Evolutionary conservation across 1,140 invertebrate genomes (phyloP).

Genomic region (Pentalonia nigronervosa): DNA sequence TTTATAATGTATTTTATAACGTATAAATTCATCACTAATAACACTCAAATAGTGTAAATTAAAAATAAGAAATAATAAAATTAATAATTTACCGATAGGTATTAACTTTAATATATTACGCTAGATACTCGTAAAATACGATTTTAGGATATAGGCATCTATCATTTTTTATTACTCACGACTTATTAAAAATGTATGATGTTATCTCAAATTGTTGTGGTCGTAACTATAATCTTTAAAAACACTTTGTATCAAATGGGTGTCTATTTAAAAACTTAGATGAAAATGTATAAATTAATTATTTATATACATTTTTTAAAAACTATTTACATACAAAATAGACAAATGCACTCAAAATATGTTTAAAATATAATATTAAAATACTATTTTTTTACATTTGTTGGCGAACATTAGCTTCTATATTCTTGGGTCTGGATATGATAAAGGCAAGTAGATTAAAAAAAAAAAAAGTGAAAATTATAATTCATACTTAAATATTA

Average conservation of each 20-base stretch:
- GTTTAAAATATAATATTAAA: not conserved
- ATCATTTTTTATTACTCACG: not conserved
- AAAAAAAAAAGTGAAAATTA: not conserved
- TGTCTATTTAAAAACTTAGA: not conserved
- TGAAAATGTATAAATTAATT: not conserved
- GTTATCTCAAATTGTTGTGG: not conserved
- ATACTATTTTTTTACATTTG: not conserved
- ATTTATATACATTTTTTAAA: not conserved
- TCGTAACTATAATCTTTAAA: not conserved
- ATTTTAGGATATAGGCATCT: not conserved
- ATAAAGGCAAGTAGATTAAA: too few relatives aligned
- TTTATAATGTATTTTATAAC: slow-evolving; percentile 12
- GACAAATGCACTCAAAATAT: not conserved
- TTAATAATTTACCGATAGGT: not conserved
- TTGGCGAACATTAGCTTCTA: not conserved
- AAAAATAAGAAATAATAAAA: not conserved
- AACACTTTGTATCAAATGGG: not conserved
- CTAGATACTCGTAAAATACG: not conserved
- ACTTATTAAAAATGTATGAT: not conserved
- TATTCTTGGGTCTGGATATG: too few relatives aligned
- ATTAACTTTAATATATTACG: not conserved
- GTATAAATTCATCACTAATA: not conserved
- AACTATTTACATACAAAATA: not conserved
- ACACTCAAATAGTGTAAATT: not conserved
- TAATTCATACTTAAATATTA: not conserved